Base-by-base conservation (phyloP, 2,113 vertebrate genomes). In the Tylochromis polylepis region DNA sequence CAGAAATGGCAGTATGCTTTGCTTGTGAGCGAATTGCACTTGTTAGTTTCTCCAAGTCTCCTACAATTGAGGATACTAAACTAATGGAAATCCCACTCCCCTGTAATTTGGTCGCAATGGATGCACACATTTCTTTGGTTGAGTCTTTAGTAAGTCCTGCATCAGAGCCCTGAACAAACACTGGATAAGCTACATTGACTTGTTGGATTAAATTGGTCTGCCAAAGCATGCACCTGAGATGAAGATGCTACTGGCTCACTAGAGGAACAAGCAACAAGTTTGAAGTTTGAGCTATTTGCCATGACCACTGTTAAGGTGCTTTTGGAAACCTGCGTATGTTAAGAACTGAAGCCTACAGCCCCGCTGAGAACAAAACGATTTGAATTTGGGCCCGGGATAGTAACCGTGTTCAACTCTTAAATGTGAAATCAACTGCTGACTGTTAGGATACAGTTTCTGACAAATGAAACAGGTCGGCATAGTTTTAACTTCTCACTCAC, bases 331-430 rank as follows among this genome's bases (percentile, higher is more conserved):
- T 59, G 85, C 10, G 34, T 83, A 88, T 51, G 59, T 85, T 31
- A 12, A 8, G 3, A 87, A 83, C 15, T 83, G 87, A 84, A 10
- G 81, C 46, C 83, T 86, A 29, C 90, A 91, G 16, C 75, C 34
- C 70, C 22, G 51, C 58, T 93, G 81, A 90, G 51, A 80, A 91
- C 90, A 93, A 81, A 85, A 31, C 34, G 90, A 58, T 41, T 65
- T 89, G n/a, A 90, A 90, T 56, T 81, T 91, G 1, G 49, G 51
- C 75, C 81, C 82, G 82, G 83, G 36, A 79, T 77, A 89, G 15
- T 57, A 91, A 81, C 79, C 15, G 58, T 92, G 89, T 86, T 89
- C 29, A 87, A 34, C 72, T 87, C 81, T 60, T 79, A 87, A 88
- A 87, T 90, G 84, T 86, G 78, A 84, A 80, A 91, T 85, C 70